Conservation (phyloP, 2,888 invertebrate species). For the Choreutis nemorana region DNA sequence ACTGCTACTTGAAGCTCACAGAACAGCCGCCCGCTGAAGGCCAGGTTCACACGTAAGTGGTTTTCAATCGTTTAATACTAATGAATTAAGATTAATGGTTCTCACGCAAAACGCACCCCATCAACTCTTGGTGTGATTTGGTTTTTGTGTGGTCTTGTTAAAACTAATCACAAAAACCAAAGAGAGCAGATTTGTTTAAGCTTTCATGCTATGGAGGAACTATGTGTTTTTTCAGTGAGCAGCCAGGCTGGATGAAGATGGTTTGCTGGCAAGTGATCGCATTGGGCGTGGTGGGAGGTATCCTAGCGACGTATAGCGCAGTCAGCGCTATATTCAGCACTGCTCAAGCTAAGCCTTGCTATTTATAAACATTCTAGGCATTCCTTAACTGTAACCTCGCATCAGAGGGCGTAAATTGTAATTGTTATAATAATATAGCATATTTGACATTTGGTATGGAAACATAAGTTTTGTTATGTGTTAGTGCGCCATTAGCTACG, state of each 20-base stretch:
- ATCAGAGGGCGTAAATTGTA: no score
- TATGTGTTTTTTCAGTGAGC: slow-evolving; percentile 43
- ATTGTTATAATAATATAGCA: no score
- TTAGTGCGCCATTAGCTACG: neutral
- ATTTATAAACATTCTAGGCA: slow-evolving; percentile 18
- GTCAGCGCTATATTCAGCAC: slow-evolving; percentile 62
- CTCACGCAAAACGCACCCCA: no score
- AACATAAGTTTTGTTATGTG: neutral
- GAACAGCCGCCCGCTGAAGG: slow-evolving; percentile 37
- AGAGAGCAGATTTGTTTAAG: neutral
- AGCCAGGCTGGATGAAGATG: slow-evolving; percentile 64
- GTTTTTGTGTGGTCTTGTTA: no score
- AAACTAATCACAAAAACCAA: no score
- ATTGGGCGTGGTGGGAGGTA: slow-evolving; percentile 67
- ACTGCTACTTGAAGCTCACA: slow-evolving; percentile 71
- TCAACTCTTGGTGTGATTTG: no score
- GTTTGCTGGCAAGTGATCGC: slow-evolving; percentile 69
- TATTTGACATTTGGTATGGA: neutral
- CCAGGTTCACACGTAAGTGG: slow-evolving; percentile 29
- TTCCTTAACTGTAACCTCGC: neutral
- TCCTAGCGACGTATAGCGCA: slow-evolving; percentile 70
- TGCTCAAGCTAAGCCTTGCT: slow-evolving; percentile 42
- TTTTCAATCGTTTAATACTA: neutral
- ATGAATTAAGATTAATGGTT: no score
- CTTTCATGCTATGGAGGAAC: neutral